Evolutionary conservation across 2,888 invertebrate species (phyloP).

Genomic region (Ichneumoninae sp.): DNA sequence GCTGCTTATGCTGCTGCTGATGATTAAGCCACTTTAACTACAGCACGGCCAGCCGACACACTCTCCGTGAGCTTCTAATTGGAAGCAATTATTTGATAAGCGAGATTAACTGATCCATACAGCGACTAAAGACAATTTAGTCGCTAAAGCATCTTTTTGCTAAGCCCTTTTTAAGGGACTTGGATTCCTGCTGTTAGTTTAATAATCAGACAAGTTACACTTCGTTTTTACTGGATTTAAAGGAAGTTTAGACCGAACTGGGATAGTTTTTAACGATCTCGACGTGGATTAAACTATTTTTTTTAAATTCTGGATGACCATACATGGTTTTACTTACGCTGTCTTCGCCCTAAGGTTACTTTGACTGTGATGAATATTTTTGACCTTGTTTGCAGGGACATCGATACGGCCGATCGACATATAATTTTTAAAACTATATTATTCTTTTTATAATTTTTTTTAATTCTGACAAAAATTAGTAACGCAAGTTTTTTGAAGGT

Average conservation of each 20-base stretch:
- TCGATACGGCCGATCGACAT: too few relatives aligned
- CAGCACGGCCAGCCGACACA: slow-evolving; percentile 2
- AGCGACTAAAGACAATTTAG: slow-evolving; percentile 6
- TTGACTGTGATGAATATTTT: too few relatives aligned
- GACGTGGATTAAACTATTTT: not conserved
- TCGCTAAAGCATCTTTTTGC: not conserved
- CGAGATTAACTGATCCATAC: slow-evolving; percentile 53
- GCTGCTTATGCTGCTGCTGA: not conserved
- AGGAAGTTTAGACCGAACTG: not conserved
- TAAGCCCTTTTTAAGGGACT: not conserved
- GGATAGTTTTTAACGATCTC: not conserved
- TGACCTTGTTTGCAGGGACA: too few relatives aligned
- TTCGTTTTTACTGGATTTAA: not conserved
- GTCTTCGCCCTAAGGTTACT: too few relatives aligned
- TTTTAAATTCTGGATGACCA: not conserved
- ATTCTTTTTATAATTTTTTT: too few relatives aligned
- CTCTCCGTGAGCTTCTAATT: slow-evolving; percentile 46
- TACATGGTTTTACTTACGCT: too few relatives aligned
- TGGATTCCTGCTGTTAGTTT: not conserved
- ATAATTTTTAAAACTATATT: too few relatives aligned
- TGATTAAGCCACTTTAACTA: slow-evolving; percentile 7
- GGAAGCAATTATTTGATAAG: slow-evolving; percentile 47
- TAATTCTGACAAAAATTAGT: too few relatives aligned
- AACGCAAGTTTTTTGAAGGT: too few relatives aligned
- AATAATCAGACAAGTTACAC: not conserved